Evolutionary conservation across 2,113 vertebrate species (phyloP).

Genomic region (Brienomyrus brachyistius): DNA sequence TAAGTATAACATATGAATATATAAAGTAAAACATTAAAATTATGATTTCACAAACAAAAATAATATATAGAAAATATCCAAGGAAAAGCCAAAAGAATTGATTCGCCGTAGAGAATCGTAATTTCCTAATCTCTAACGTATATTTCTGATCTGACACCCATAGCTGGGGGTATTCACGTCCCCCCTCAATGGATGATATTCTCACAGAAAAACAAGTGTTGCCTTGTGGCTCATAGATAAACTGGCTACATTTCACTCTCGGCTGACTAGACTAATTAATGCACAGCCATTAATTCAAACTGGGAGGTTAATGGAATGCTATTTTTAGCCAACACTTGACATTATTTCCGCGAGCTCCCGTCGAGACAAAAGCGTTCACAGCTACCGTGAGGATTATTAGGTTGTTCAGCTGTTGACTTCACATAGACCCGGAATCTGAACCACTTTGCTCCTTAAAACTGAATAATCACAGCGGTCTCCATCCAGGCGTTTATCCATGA

Average conservation of each 20-base stretch:
- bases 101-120: neutral
- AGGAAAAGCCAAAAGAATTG: neutral
- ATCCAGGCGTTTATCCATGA: neutral
- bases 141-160: neutral
- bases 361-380: conserved; percentile 12
- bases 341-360: conserved; percentile 20
- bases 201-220: conserved; percentile 36
- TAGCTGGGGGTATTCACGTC: neutral
- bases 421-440: neutral
- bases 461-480: neutral
- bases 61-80: neutral
- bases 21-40: neutral
- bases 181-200: conserved; percentile 18
- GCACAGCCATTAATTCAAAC: conserved; percentile 40
- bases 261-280: conserved; percentile 52
- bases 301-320: conserved; percentile 52
- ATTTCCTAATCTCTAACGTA: neutral
- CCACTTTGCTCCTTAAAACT: neutral
- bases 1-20: neutral
- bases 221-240: conserved; percentile 39
- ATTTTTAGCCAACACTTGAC: conserved; percentile 42
- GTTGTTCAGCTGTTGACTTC: conserved; percentile 21
- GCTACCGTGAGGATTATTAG: neutral
- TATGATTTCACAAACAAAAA: neutral
- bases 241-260: conserved; percentile 46